phyloP scores from a whole-genome alignment of 2,888 invertebrate genomes.

The Phymatocera aterrima region DNA sequence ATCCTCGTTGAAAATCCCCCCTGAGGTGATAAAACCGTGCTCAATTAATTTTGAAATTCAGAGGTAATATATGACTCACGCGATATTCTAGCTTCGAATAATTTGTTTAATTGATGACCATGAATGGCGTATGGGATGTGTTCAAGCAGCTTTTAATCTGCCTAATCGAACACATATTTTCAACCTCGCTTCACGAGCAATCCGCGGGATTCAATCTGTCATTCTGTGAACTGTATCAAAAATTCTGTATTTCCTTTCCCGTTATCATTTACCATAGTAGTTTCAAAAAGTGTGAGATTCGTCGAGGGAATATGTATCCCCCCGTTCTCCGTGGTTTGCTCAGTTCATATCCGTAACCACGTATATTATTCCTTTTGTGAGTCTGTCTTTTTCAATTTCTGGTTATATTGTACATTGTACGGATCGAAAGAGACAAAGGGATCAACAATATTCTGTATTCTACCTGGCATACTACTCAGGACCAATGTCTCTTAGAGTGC shows the following conservation, averaged over 20 bases:
- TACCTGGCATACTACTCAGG: not conserved
- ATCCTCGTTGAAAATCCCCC: constrained; percentile 1
- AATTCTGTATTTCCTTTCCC: not conserved
- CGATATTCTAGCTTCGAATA: not conserved
- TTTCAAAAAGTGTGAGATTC: not conserved
- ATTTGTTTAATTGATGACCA: not conserved
- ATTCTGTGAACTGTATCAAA: not conserved
- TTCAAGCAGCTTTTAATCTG: not conserved
- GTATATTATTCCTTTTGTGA: too few relatives aligned
- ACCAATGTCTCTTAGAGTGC: not conserved
- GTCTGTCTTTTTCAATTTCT: too few relatives aligned
- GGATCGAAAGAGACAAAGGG: not conserved
- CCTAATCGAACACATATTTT: not conserved
- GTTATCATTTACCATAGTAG: not conserved
- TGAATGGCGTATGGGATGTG: not conserved
- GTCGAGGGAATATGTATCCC: not conserved
- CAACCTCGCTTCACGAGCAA: not conserved
- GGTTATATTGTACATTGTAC: not conserved
- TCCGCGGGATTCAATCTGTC: not conserved
- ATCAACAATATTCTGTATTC: not conserved
- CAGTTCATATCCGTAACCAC: too few relatives aligned
- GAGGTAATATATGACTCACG: not conserved
- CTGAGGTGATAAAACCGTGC: not conserved
- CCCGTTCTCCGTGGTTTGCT: too few relatives aligned
- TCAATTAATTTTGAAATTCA: not conserved